phyloP scores from a whole-genome alignment of 2,888 invertebrate species.

The Caenorhabditis japonica region DNA sequence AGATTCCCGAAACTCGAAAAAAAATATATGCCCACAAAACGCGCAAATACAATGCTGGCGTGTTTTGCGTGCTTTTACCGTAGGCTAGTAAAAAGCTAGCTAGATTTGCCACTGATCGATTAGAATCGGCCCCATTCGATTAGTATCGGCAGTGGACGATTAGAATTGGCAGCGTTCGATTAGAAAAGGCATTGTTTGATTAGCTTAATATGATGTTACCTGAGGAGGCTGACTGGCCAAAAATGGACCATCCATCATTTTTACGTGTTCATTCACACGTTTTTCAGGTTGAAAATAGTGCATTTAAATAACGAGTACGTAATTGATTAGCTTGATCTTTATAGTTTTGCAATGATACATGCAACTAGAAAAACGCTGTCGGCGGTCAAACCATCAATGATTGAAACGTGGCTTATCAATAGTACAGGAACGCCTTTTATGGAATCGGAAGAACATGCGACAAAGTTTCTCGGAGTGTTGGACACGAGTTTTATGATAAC shows the following conservation, averaged over 20 bases:
- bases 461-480: conserved; percentile 63
- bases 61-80: too few species aligned
- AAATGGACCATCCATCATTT: conserved; percentile 25
- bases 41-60: too few species aligned
- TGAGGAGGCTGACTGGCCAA: conserved; percentile 26
- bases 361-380: conserved; percentile 78
- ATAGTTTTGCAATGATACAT: conserved; percentile 78
- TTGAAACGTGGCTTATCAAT: conserved; percentile 75
- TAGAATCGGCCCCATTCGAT: too few species aligned
- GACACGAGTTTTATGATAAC: conserved; percentile 65
- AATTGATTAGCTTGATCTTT: conserved; percentile 49
- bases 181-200: too few species aligned
- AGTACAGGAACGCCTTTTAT: conserved; percentile 39
- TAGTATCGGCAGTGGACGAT: too few species aligned
- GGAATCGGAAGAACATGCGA: conserved; percentile 51
- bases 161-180: too few species aligned
- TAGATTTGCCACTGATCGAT: too few species aligned
- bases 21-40: too few species aligned
- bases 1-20: too few species aligned
- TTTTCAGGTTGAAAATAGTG: conserved; percentile 23
- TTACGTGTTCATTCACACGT: conserved; percentile 25
- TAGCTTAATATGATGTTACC: too few species aligned
- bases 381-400: conserved; percentile 78
- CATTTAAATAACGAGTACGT: too few species aligned
- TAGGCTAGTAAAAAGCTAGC: too few species aligned